Evolutionary conservation across 2,797 vertebrate genomes (phyloP).

Genomic region (Anolis apletophallus): DNA sequence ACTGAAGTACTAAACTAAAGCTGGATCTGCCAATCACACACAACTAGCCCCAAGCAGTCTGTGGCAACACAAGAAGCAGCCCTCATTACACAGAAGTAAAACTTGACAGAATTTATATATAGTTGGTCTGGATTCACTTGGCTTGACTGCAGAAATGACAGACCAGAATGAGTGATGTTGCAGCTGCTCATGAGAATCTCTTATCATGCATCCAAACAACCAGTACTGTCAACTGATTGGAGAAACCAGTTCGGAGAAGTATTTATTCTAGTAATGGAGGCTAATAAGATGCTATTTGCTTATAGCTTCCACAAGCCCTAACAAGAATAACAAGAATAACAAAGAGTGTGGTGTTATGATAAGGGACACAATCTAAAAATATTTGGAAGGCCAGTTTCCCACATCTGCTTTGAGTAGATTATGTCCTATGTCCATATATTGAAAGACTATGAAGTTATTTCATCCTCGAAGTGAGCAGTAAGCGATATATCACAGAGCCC

Average conservation of each 20-base stretch:
- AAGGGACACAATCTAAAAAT: too few species aligned
- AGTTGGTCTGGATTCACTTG: background rate
- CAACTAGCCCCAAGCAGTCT: background rate
- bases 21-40: background rate
- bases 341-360: too few species aligned
- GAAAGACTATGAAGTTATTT: background rate
- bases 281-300: too few species aligned
- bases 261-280: too few species aligned
- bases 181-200: background rate
- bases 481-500: background rate
- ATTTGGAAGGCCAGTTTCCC: too few species aligned
- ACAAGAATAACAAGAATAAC: too few species aligned
- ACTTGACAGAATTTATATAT: background rate
- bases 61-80: background rate
- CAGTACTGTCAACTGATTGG: too few species aligned
- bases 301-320: too few species aligned
- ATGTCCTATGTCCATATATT: background rate
- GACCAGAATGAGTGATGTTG: background rate
- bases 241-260: background rate
- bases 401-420: background rate
- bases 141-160: background rate
- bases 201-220: too few species aligned
- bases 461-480: too few species aligned
- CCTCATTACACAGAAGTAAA: background rate
- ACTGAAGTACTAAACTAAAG: background rate